Evolutionary conservation across 1,140 invertebrate species (phyloP), one percentile per base, ranked within the genome.

Genomic region (Paramacrobiotus metropolitanus): DNA sequence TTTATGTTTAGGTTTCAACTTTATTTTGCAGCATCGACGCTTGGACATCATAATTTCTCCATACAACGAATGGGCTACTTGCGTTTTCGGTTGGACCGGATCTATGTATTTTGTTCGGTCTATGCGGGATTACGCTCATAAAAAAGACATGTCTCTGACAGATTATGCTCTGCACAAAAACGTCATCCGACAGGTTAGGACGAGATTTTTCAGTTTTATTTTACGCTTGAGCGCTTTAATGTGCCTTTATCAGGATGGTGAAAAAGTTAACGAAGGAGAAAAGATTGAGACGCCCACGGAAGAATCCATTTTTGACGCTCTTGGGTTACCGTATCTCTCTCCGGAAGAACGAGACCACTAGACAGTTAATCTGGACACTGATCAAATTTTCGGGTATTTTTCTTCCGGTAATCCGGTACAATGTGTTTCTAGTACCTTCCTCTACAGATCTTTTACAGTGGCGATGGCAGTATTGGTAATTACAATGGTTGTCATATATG

Each of bases 61-160:
- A 2, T 71, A 74, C 63, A 64, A 69, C 44, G 76, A 79, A 62
- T 74, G 70, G 65, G 76, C 72, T 9, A 73, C 75, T 65, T 75
- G 77, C 9, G 55, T 76, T 29, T 70, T 79, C 44, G 76, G 78
- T 65, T 78, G 78, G 64, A 78, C 77, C 40, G 77, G 77, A 18
- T 77, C 77, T 40, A 76, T 75, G 15, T 74, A 77, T 63, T 77
- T 79, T 66, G 78, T 78, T 68, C 68, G 77, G 62, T 78, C 77
- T 4, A 71, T 79, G 65, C 68, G 77, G 44, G 69, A 76, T 61
- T 66, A 77, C 24, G 77, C 76, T 9, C 70, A 70, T 30, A 76
- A 74, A 63, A 74, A 70, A 67, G 70, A 72, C 20, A 78, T 78
- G 76, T 73, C 73, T 40, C 67, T 79, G 20, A 74, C 73, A 24